Percentiles rank a stretch among this genome's conserved stretches.
phyloP scores from a whole-genome alignment of 2,113 vertebrate genomes.

The Motacilla tschutschensis region DNA sequence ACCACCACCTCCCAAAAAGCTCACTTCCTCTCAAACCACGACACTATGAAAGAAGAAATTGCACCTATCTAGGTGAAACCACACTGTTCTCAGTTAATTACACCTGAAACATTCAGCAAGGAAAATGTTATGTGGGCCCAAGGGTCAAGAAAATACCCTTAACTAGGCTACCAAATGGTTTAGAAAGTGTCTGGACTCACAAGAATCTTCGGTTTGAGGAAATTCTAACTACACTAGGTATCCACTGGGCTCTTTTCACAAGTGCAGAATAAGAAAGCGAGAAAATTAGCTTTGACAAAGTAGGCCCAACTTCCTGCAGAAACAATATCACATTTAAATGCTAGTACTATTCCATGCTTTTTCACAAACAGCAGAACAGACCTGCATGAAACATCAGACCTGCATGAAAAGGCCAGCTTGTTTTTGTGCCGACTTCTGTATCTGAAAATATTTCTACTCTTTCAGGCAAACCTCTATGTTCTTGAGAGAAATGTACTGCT shows the following conservation, averaged over 20 bases:
- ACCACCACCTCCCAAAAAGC: too few species aligned
- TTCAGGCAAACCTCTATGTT: not conserved
- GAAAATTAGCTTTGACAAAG: not conserved
- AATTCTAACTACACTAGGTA: not conserved
- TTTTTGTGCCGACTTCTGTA: not conserved
- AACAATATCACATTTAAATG: not conserved
- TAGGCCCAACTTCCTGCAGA: not conserved
- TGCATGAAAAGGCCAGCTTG: rapidly evolving
- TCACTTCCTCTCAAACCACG: too few species aligned
- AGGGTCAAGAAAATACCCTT: not conserved
- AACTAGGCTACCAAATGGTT: not conserved
- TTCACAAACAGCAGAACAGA: not conserved
- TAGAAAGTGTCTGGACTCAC: not conserved
- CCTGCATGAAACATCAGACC: not conserved
- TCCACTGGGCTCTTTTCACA: not conserved
- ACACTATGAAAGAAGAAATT: not conserved
- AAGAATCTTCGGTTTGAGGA: not conserved
- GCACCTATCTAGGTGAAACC: not conserved
- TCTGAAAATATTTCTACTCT: not conserved
- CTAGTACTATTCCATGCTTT: not conserved
- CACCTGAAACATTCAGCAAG: not conserved
- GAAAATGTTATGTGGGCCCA: not conserved
- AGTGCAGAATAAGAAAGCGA: not conserved
- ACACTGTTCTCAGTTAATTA: not conserved
- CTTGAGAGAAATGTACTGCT: not conserved